Evolutionary conservation across 1,140 invertebrate genomes (phyloP).

Genomic region (Dreissena polymorpha): DNA sequence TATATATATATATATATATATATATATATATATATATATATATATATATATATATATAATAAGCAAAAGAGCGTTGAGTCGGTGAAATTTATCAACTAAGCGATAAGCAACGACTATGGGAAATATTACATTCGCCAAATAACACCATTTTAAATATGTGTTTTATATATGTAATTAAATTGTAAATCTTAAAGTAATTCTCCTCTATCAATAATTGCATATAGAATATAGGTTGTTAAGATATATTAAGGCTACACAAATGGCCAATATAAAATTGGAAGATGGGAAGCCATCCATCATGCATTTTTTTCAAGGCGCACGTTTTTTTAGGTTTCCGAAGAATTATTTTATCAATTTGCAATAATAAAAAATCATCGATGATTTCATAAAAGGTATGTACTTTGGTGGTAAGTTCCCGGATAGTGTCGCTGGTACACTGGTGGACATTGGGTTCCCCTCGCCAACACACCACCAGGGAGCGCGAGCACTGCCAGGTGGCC

Average conservation of each 20-base stretch:
- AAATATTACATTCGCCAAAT: no score
- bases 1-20: conserved; percentile 4
- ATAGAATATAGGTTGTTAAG: neutral
- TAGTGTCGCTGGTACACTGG: neutral
- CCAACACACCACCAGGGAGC: neutral
- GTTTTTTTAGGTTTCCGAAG: no score
- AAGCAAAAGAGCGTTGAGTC: no score
- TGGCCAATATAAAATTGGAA: neutral
- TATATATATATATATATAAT: neutral
- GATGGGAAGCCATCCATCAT: neutral
- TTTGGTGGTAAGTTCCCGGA: neutral
- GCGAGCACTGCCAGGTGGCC: neutral
- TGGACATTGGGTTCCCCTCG: neutral
- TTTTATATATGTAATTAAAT: neutral
- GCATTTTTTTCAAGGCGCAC: no score
- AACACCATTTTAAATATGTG: no score
- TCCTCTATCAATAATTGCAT: neutral
- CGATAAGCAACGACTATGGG: no score
- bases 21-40: conserved; percentile 4
- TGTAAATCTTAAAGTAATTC: no score
- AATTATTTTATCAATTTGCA: no score
- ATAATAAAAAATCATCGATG: no score
- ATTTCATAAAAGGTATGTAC: neutral
- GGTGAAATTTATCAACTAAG: no score
- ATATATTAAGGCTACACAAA: neutral